Base-by-base conservation (phyloP, 2,888 invertebrate species). In the Sabatieria punctata region DNA sequence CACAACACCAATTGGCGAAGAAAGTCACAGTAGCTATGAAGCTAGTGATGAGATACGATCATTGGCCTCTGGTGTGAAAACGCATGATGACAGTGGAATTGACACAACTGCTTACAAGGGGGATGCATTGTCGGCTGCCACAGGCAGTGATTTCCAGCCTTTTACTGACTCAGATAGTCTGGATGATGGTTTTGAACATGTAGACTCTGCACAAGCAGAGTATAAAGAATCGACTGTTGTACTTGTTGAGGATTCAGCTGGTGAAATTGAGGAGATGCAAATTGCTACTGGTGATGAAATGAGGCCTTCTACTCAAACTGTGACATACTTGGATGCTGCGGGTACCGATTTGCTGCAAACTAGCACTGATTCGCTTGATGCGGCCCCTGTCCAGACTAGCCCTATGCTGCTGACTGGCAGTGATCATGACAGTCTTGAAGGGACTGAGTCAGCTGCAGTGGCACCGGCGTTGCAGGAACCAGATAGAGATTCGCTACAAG, bases 401-500 rank as follows among this genome's bases (percentile, higher is more conserved):
- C 33, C 33, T 13, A 33, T 13, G 8, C 11, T 38, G 11, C 6
- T 21, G 19, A 38, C 6, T n/a, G n/a, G 8, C 11, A 24, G 43
- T 26, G 43, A 42, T 18, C 25, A 41, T 6, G 51, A 51, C 37
- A 46, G 46, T 13, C 43, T 51, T 36, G 51, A 51, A 22, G 49
- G 44, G 6, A 25, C 8, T 8, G 26, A 41, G 30, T 18, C 15
- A 2, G 33, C 26, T 11, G 43, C 6, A 27, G 4, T 25, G 23
- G 4, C 8, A 18, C 25, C 26, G 22, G n/a, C 21, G 6, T 3
- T 2, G 2, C 36, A 25, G 41, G 41, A 46, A 25, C 4, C 45
- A 24, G 55, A 55, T 37, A 47, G 53, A 41, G 61, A 61, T 46
- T 59, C 60, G 13, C 48, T 61, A 22, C 55, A 61, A 41, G 60